These are phyloP conservation scores for Lathronympha strigana DNA, from an alignment of 2,888 invertebrate genomes.

Conservation along the genomic window DNA sequence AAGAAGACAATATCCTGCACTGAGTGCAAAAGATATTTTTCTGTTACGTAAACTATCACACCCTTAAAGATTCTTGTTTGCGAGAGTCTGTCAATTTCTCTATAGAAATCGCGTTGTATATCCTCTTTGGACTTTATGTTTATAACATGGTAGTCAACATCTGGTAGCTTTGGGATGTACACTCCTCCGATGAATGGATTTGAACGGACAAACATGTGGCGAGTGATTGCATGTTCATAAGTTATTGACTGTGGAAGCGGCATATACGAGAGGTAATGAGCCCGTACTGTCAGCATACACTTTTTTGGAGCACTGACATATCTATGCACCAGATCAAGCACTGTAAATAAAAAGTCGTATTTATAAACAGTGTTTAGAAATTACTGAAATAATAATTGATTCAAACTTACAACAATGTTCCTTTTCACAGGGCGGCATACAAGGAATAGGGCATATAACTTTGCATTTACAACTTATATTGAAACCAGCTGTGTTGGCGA, in stretches of 20 bases:
- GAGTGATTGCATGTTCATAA: slow-evolving; percentile 55
- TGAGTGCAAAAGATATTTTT: slow-evolving; percentile 68
- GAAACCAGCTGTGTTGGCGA: slow-evolving; percentile 63
- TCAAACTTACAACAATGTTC: slow-evolving; percentile 70
- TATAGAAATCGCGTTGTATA: slow-evolving; percentile 59
- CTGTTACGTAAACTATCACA: slow-evolving; percentile 72
- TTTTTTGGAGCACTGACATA: slow-evolving; percentile 65
- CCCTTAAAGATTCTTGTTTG: slow-evolving; percentile 68
- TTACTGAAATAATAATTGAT: neutral
- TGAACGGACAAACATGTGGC: slow-evolving; percentile 49
- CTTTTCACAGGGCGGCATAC: slow-evolving; percentile 64
- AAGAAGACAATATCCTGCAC: slow-evolving; percentile 71
- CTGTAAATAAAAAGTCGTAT: slow-evolving; percentile 52
- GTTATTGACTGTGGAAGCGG: slow-evolving; percentile 64
- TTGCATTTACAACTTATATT: slow-evolving; percentile 58
- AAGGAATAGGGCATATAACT: slow-evolving; percentile 58
- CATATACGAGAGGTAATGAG: slow-evolving; percentile 63
- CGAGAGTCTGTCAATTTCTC: slow-evolving; percentile 58
- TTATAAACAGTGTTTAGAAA: slow-evolving; percentile 8
- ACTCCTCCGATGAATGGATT: slow-evolving; percentile 68
- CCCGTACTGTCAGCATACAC: slow-evolving; percentile 66
- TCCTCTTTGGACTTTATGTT: slow-evolving; percentile 59
- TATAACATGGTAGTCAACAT: slow-evolving; percentile 68
- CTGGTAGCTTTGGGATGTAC: slow-evolving; percentile 70
- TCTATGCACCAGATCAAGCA: slow-evolving; percentile 67